A percentile compares a stretch with the other conserved stretches of the same genome.
These are phyloP conservation scores for Limnephilus auricula DNA, from an alignment of 2,888 invertebrate species.

Conservation along the genomic window DNA sequence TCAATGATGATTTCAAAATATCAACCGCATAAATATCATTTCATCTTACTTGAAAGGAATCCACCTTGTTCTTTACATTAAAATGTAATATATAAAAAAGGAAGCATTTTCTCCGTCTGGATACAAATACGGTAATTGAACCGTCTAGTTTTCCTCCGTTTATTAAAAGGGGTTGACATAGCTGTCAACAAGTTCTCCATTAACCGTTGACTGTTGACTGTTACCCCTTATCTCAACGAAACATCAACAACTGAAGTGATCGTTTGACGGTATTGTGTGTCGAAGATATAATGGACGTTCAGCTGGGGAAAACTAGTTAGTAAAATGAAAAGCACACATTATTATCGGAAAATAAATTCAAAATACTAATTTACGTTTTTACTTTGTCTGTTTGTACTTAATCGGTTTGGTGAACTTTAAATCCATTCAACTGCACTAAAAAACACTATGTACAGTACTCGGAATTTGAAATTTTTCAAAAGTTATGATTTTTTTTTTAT, in stretches of 20 bases:
- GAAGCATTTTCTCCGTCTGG: not conserved
- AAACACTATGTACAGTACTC: no score
- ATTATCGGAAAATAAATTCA: no score
- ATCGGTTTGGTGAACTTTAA: no score
- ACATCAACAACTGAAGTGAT: not conserved
- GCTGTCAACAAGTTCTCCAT: not conserved
- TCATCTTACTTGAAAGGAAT: not conserved
- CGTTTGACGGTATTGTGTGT: not conserved
- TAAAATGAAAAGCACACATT: not conserved
- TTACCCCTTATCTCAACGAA: not conserved
- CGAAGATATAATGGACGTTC: not conserved
- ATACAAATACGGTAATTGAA: not conserved
- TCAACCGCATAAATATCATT: not conserved
- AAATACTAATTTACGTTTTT: no score
- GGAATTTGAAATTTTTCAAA: no score
- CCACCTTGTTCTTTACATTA: not conserved
- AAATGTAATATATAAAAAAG: not conserved
- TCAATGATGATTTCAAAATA: not conserved
- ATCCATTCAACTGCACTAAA: no score
- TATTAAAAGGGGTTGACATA: not conserved
- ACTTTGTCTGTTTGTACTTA: no score
- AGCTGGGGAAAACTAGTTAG: not conserved
- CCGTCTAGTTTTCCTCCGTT: not conserved
- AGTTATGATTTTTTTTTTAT: no score
- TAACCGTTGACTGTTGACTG: not conserved